Evolutionary conservation across 2,113 vertebrate species (phyloP).

Genomic region (Fregata magnificens): DNA sequence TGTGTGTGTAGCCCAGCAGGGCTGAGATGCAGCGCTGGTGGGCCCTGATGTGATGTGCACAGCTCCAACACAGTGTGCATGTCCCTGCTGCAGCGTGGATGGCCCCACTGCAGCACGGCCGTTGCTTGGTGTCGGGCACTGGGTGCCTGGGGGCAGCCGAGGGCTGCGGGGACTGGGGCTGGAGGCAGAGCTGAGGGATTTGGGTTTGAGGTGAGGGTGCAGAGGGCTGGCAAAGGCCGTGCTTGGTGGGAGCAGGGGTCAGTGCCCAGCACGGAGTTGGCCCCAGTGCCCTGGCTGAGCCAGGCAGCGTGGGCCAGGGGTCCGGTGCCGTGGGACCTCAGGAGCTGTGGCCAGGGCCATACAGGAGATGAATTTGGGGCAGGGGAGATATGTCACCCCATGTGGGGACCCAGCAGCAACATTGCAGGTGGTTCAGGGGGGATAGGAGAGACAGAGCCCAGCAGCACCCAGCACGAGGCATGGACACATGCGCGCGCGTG

Average conservation of each 20-base stretch:
- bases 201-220: neutral
- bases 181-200: neutral
- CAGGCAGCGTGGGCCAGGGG: neutral
- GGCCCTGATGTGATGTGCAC: neutral
- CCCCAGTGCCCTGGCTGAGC: neutral
- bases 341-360: neutral
- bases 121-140: accelerated
- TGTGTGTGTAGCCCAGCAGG: neutral
- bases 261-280: neutral
- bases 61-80: neutral
- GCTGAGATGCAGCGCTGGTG: no score
- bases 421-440: neutral
- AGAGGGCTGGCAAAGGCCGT: neutral
- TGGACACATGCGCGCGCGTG: accelerated
- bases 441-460: neutral
- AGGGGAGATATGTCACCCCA: accelerated
- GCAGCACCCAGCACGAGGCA: neutral
- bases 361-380: neutral
- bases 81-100: accelerated
- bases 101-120: neutral
- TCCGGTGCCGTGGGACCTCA: neutral
- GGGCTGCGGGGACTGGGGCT: neutral
- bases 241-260: neutral
- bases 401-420: neutral
- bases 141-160: neutral